Percentiles rank a stretch among this genome's conserved stretches.
phyloP scores from a whole-genome alignment of 92 coral and sea anemone genomes.

The Montipora capitata region DNA sequence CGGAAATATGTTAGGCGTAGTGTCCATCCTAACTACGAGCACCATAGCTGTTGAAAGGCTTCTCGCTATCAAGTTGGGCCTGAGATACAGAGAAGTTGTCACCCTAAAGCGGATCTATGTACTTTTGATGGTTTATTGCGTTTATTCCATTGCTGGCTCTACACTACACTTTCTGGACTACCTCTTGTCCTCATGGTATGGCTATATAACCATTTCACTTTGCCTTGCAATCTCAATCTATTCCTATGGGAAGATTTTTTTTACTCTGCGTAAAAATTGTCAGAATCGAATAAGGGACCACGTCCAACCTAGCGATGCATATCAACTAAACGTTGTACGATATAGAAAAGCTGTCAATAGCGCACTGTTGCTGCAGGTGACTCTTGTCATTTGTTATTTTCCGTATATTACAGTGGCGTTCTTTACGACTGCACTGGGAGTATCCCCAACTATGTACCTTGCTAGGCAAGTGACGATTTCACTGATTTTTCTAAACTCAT shows the following conservation, averaged over 20 bases:
- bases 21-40: too few species aligned
- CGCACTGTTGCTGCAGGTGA: slow-evolving; percentile 33
- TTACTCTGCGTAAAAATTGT: not conserved
- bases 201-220: not conserved
- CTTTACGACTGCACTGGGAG: not conserved
- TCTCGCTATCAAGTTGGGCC: not conserved
- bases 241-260: slow-evolving; percentile 11
- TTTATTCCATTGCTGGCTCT: not conserved
- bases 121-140: not conserved
- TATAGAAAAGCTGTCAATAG: not conserved
- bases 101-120: not conserved
- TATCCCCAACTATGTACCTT: not conserved
- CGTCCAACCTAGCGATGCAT: not conserved
- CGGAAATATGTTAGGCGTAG: too few species aligned
- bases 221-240: not conserved
- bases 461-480: not conserved
- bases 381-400: slow-evolving; percentile 15
- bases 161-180: not conserved
- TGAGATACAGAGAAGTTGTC: not conserved
- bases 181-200: not conserved
- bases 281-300: not conserved
- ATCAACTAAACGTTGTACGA: not conserved
- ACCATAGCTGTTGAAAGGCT: slow-evolving; percentile 7
- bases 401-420: slow-evolving; percentile 1
- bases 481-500: slow-evolving; percentile 18